A percentile compares a stretch with the other conserved stretches of the same genome.
Evolutionary conservation across 2,888 invertebrate genomes (phyloP).

Genomic region (Gerris lacustris): DNA sequence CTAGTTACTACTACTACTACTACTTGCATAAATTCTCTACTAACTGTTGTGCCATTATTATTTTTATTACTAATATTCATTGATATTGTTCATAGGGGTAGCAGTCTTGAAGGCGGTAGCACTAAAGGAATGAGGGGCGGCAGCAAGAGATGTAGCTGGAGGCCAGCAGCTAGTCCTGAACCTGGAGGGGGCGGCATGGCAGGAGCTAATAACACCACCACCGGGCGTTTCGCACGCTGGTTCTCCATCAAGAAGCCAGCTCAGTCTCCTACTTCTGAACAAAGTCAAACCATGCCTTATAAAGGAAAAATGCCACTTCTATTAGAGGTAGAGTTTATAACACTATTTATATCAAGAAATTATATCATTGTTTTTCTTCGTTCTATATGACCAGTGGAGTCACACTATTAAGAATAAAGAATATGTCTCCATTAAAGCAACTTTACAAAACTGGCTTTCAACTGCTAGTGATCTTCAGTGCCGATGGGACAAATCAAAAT

Average conservation of each 20-base stretch:
- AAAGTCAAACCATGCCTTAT: conserved; percentile 36
- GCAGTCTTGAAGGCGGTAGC: conserved; percentile 24
- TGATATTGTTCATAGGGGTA: conserved; percentile 23
- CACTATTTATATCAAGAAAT: neutral
- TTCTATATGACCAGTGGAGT: too few relatives aligned
- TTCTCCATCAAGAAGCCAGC: conserved; percentile 62
- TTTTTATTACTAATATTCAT: too few relatives aligned
- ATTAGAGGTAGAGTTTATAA: conserved; percentile 50
- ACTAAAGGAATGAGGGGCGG: conserved; percentile 20
- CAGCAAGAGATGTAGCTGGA: conserved; percentile 23
- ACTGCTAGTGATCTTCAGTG: too few relatives aligned
- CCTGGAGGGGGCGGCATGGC: conserved; percentile 19
- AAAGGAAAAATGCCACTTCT: conserved; percentile 55
- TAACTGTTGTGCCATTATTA: too few relatives aligned
- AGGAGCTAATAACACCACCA: conserved; percentile 22
- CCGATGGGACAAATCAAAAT: too few relatives aligned
- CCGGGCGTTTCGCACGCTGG: conserved; percentile 69
- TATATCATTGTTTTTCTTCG: too few relatives aligned
- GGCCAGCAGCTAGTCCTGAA: conserved; percentile 24
- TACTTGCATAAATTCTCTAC: too few relatives aligned
- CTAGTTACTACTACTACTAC: too few relatives aligned
- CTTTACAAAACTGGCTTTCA: too few relatives aligned
- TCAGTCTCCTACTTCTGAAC: conserved; percentile 65
- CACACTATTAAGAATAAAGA: too few relatives aligned
- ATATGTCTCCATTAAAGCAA: too few relatives aligned